phyloP scores from a whole-genome alignment of 1,140 invertebrate species.

The Aplysia californica region DNA sequence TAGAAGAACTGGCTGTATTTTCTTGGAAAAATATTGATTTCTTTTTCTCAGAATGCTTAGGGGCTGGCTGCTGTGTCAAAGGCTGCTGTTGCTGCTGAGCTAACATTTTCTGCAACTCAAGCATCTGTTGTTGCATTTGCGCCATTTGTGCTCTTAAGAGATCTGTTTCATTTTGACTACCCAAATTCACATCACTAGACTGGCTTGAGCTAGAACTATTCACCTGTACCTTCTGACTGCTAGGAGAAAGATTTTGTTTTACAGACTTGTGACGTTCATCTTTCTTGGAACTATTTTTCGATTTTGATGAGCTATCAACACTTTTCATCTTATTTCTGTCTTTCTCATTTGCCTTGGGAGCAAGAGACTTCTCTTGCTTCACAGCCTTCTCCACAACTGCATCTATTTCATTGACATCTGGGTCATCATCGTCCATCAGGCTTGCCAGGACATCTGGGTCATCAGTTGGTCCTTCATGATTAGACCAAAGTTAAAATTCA shows the following conservation, averaged over 20 bases:
- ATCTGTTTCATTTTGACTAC: no score
- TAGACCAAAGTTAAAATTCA: background rate
- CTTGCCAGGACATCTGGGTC: background rate
- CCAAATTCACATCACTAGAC: background rate
- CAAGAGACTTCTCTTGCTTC: background rate
- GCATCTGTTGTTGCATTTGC: slow-evolving; percentile 46
- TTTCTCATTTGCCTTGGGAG: background rate
- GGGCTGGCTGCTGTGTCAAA: background rate
- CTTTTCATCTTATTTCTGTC: background rate
- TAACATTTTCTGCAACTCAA: slow-evolving; percentile 37
- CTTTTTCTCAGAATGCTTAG: background rate
- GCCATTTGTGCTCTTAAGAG: slow-evolving; percentile 38
- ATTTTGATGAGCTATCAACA: background rate
- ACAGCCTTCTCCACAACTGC: background rate
- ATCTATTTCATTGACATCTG: background rate
- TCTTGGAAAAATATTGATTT: background rate
- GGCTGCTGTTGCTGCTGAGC: background rate
- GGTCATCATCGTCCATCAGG: background rate
- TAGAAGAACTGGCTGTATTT: background rate
- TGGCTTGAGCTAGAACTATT: background rate
- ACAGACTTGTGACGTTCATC: background rate
- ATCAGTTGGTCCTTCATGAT: background rate
- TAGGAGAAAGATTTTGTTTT: background rate
- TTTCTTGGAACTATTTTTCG: background rate
- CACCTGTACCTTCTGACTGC: background rate